Base-by-base conservation (phyloP, 2,113 vertebrate species). In the Neoarius graeffei region DNA sequence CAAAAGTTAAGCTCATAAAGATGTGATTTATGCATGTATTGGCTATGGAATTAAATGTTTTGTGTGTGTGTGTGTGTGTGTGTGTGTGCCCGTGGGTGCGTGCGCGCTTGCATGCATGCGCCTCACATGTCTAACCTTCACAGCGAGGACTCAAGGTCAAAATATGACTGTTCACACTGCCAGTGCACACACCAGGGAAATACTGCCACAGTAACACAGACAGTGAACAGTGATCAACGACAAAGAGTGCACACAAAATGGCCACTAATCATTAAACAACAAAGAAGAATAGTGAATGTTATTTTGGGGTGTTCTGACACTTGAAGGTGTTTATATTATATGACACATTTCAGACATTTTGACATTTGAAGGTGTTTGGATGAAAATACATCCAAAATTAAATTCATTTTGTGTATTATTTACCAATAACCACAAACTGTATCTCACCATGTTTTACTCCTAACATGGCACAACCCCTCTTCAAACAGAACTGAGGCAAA, bases 1-100 rank as follows among this genome's bases (percentile, higher is more conserved):
- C 27, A 71, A 27, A 69, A 14, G 5, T 69, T 14, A 67, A 67
- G 25, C 66, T 69, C 5, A 23, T 10, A 42, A 10, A 48, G 7
- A 23, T 76, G 3, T 25, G 19, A 23, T 50, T 76, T 50, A 23
- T 48, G 17, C 14, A 71, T 74, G 30, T 6, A 13, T 35, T 69
- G 27, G 13, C 17, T 71, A 30, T 48, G 35, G 71, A 74, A 7
- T 20, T 5, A 25, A 66, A 27, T 66, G 64, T 66, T 74, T 1
- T 42, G 42, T 74, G 7, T 73, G 52, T 87, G 86, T 64, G 60
- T 86, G 85, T 81, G 25, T 86, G 25, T 67, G 48, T 50, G 20
- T 52, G 48, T 76, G 20, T 74, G 35, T 82, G 56, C 42, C 42
- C 42, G 85, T 27, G 48, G 67, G 85, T 86, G 25, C 80, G 11